Conservation (phyloP, 2,113 vertebrate species). For the Psittacula cyanocephala region DNA sequence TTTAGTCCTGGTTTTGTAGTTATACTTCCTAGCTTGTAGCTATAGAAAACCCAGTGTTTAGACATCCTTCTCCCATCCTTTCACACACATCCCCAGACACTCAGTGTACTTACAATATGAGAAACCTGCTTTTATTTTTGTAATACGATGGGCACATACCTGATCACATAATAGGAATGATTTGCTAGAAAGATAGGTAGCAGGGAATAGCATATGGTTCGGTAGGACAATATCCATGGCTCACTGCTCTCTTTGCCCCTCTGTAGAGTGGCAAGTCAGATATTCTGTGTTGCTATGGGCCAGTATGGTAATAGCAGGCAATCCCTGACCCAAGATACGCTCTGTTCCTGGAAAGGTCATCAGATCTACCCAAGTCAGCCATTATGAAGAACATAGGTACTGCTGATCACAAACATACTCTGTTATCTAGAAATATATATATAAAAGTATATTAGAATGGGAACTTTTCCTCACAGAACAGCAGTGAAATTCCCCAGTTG, state of each 20-base stretch:
- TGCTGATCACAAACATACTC: background rate
- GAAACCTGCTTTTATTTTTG: background rate
- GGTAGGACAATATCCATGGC: background rate
- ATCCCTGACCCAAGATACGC: background rate
- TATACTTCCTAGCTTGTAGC: background rate
- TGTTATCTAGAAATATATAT: background rate
- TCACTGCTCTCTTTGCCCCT: background rate
- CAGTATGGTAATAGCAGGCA: background rate
- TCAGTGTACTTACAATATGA: background rate
- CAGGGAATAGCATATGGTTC: background rate
- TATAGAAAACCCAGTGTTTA: background rate
- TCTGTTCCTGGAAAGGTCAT: background rate
- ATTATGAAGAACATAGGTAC: background rate
- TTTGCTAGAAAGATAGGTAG: background rate
- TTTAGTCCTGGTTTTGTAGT: background rate
- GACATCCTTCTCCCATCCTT: background rate
- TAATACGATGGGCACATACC: background rate
- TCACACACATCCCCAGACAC: fast-evolving
- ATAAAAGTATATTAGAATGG: background rate
- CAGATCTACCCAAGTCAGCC: background rate
- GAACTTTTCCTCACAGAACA: background rate
- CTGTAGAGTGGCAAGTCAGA: background rate
- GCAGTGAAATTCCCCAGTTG: background rate
- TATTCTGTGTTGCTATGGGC: background rate
- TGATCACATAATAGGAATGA: background rate